Evolutionary conservation across 2,888 invertebrate species (phyloP).

Genomic region (Rotaria macrura): DNA sequence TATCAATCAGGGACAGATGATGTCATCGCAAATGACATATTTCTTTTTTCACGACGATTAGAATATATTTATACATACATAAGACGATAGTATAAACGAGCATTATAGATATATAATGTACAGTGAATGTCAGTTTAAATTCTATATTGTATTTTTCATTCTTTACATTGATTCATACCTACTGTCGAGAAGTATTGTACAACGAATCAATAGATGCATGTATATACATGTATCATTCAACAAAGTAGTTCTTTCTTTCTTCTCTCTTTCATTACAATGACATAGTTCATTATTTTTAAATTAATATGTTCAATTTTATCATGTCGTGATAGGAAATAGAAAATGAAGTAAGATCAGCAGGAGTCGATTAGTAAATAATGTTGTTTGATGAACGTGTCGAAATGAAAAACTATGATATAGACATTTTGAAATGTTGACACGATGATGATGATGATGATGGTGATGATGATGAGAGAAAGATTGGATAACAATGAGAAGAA

Average conservation of each 20-base stretch:
- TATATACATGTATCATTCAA: no score
- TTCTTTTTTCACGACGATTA: background rate
- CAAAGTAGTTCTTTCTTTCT: background rate
- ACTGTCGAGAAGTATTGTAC: background rate
- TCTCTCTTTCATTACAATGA: background rate
- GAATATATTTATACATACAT: background rate
- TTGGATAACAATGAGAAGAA: background rate
- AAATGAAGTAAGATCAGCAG: background rate
- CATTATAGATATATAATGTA: background rate
- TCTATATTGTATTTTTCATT: background rate
- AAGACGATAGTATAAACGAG: background rate
- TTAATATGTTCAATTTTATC: background rate
- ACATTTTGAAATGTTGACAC: background rate
- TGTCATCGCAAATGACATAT: background rate
- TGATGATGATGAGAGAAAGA: background rate
- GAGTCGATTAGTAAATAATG: background rate
- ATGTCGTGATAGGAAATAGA: background rate
- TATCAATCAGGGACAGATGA: background rate
- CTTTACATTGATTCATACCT: background rate
- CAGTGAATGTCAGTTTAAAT: background rate
- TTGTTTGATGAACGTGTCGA: background rate
- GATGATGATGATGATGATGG: no score
- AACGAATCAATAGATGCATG: background rate
- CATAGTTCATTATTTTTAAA: background rate
- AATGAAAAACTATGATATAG: background rate